Base-by-base conservation (phyloP, 1,140 invertebrate species). In the Eumaeus atala region DNA sequence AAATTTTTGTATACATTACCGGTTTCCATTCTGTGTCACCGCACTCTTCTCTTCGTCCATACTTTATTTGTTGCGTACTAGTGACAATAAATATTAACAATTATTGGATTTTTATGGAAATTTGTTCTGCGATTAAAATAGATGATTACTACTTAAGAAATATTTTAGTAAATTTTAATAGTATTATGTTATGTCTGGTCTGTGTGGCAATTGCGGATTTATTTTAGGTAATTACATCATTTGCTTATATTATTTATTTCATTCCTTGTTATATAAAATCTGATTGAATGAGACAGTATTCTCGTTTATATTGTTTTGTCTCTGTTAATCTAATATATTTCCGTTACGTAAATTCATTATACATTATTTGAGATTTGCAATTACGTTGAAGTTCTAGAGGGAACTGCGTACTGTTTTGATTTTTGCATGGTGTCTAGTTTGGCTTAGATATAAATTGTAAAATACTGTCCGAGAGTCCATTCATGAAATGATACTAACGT, bases 1-100 rank as follows among this genome's bases (percentile, higher is more conserved):
- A 74, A 67, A 70, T 75, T 79, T 69, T 74, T 72, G 64, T 74
- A 74, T 78, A 75, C 69, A 61, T 66, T 77, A 80, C 79, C 74
- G 79, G 76, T 80, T 78, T 57, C 56, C 54, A 65, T 66, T 64
- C 56, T 68, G 67, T 80, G 77, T 77, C 77, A 74, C 74, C 72
- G 67, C 67, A 67, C 69, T 70, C 61, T 35, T 51, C 69, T 55
- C 62, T 56, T 52, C 54, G 47, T 48, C 61, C 62, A 70, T 73
- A 65, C 61, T 65, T 61, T 69, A 66, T 63, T 64, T 59, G 51
- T 58, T 60, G 54, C 61, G 37, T 59, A 59, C 56, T 34, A 16
- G 40, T 14, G 40, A 12, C 51, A 42, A 53, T 47, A 53, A 53
- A 53, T 44, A 44, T 44, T 44, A 44, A 44, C 40, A 44, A 44